Evolutionary conservation across 2,113 vertebrate genomes (phyloP), one percentile per base, ranked within the genome.

Genomic region (Oryzias celebensis): DNA sequence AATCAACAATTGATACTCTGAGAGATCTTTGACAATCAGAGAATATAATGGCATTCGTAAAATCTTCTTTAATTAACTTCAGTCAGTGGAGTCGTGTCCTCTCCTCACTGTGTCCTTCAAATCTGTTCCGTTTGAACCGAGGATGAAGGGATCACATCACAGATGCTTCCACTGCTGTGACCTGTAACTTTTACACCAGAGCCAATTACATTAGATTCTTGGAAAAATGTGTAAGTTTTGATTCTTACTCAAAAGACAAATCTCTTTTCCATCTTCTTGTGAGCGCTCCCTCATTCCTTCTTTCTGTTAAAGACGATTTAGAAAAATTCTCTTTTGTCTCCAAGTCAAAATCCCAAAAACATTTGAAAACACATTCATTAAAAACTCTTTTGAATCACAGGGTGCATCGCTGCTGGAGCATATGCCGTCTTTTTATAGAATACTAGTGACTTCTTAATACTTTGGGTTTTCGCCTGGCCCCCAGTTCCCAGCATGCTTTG

Each of bases 401-500:
- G 31, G 52, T 59, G 65, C 72, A 59, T 74, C 65, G 47, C 58
- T 70, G 73, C 67, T 36, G 75, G 82, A 70, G 73, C 77, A 83
- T 85, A 82, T 86, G 81, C 73, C 75, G 73, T 70, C 83, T 83
- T 86, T 85, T 90, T 87, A 78, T 79, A 87, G 89, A 82, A 77
- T 82, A 79, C 82, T 86, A 84, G 75, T 90, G 85, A 85, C 80
- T 77, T 77, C 88, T 83, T 92, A 91, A 90, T 88, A 86, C 87
- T 88, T 83, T 92, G 87, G 87, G 87, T 77, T 85, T 83, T 64
- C 65, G 90, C 90, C 89, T 89, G 85, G 85, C 90, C 91, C 89
- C 89, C 79, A 88, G 88, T 85, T 92, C 91, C 90, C 91, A 88
- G 88, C 86, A 90, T 89, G 90, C 91, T 92, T 93, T 93, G 90